phyloP scores from a whole-genome alignment of 2,797 vertebrate genomes.

The Neoniphon sammara region DNA sequence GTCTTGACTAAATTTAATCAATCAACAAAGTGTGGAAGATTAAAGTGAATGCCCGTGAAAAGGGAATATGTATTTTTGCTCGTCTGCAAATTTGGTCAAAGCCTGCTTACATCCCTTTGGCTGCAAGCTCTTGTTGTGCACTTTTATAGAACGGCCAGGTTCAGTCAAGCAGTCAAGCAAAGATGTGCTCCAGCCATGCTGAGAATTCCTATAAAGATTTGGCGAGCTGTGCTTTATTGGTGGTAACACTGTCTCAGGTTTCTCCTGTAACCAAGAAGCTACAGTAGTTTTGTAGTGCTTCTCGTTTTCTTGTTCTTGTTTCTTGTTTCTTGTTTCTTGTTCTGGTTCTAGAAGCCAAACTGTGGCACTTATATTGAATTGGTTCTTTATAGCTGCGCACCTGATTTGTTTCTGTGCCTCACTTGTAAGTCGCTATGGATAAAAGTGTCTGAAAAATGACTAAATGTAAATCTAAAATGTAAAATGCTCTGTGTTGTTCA shows the following conservation, averaged over 20 bases:
- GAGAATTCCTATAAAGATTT: slow-evolving; percentile 18
- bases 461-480: too few species aligned
- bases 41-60: background rate
- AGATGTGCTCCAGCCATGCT: slow-evolving; percentile 7
- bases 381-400: too few species aligned
- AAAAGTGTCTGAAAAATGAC: too few species aligned
- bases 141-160: slow-evolving; percentile 4
- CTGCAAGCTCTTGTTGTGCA: background rate
- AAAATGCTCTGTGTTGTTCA: too few species aligned
- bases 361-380: too few species aligned
- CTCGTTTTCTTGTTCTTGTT: background rate
- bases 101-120: background rate
- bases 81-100: background rate
- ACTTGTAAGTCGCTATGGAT: too few species aligned
- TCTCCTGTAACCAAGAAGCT: slow-evolving; percentile 19
- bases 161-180: background rate
- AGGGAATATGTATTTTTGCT: background rate
- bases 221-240: background rate
- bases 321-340: background rate
- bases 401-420: too few species aligned
- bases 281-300: background rate
- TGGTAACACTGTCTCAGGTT: background rate
- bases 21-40: background rate
- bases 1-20: background rate
- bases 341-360: too few species aligned